A percentile compares a stretch with the other conserved stretches of the same genome.
Conservation (phyloP, 2,888 invertebrate genomes). For the Drosophila heteroneura region DNA sequence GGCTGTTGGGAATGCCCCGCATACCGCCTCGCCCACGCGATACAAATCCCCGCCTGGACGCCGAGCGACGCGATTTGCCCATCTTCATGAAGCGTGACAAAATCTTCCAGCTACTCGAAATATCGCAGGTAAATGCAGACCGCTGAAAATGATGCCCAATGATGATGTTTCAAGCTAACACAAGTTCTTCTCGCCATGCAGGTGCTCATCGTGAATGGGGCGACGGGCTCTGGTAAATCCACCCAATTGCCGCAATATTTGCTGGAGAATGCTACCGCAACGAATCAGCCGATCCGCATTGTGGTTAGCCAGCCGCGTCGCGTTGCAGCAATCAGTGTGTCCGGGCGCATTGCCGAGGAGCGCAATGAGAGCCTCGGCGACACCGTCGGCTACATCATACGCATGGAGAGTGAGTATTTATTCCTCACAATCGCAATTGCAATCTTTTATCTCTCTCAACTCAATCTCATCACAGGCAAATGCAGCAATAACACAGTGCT, state of each 20-base stretch:
- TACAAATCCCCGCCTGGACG: conserved; percentile 42
- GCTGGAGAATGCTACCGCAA: conserved; percentile 89
- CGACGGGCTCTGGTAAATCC: conserved; percentile 97
- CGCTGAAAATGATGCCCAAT: background rate
- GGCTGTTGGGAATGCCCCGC: conserved; percentile 45
- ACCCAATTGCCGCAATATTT: conserved; percentile 98
- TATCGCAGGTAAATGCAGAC: conserved; percentile 65
- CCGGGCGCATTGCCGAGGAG: conserved; percentile 93
- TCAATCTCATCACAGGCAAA: conserved; percentile 64
- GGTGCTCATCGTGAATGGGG: conserved; percentile 91
- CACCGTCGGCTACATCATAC: conserved; percentile 95
- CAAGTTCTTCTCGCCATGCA: conserved; percentile 80
- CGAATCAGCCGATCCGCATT: conserved; percentile 90
- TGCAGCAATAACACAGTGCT: conserved; percentile 75
- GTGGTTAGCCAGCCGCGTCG: conserved; percentile 97
- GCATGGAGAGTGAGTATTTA: conserved; percentile 89
- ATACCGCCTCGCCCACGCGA: conserved; percentile 66
- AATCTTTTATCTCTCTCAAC: background rate
- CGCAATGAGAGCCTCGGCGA: conserved; percentile 89
- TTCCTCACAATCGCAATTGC: background rate
- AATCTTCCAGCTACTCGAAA: conserved; percentile 59
- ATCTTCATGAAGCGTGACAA: conserved; percentile 67
- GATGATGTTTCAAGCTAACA: background rate
- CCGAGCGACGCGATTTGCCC: conserved; percentile 71
- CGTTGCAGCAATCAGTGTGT: conserved; percentile 95